phyloP scores from a whole-genome alignment of 2,888 invertebrate species.

The Tortricodes alternella region DNA sequence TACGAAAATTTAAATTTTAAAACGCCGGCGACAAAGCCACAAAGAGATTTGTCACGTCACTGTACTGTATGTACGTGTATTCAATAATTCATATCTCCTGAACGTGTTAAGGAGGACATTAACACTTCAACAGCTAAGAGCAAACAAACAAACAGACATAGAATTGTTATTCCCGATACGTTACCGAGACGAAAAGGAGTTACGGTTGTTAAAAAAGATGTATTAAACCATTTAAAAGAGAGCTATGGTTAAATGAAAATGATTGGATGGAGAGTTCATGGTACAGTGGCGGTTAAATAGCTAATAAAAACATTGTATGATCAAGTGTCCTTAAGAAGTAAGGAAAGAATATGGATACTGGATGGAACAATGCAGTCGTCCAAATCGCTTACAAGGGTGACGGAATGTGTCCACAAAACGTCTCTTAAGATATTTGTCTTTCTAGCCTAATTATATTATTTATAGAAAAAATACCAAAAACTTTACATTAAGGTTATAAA shows the following conservation, averaged over 20 bases:
- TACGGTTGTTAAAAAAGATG: constrained; percentile 36
- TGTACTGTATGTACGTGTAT: constrained; percentile 43
- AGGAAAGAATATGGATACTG: too few relatives aligned
- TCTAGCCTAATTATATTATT: too few relatives aligned
- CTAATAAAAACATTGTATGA: constrained; percentile 57
- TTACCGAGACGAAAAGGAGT: constrained; percentile 41
- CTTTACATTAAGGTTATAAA: too few relatives aligned
- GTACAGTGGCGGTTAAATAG: constrained; percentile 35
- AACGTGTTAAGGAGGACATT: constrained; percentile 69
- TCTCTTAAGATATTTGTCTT: too few relatives aligned
- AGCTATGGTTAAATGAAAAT: background rate
- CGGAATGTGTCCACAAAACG: constrained; percentile 7
- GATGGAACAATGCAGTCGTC: constrained; percentile 1
- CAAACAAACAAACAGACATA: constrained; percentile 62
- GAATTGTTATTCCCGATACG: constrained; percentile 48
- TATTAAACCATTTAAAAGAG: constrained; percentile 2
- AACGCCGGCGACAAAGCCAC: constrained; percentile 19
- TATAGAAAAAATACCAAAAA: too few relatives aligned
- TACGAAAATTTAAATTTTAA: constrained; percentile 5
- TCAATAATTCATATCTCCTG: constrained; percentile 72
- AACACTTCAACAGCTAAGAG: constrained; percentile 61
- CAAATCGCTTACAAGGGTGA: background rate
- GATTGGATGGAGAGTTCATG: background rate
- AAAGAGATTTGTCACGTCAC: constrained; percentile 26
- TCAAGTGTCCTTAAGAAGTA: too few relatives aligned